phyloP scores from a whole-genome alignment of 1,140 invertebrate genomes.

The Kradibia gibbosae region DNA sequence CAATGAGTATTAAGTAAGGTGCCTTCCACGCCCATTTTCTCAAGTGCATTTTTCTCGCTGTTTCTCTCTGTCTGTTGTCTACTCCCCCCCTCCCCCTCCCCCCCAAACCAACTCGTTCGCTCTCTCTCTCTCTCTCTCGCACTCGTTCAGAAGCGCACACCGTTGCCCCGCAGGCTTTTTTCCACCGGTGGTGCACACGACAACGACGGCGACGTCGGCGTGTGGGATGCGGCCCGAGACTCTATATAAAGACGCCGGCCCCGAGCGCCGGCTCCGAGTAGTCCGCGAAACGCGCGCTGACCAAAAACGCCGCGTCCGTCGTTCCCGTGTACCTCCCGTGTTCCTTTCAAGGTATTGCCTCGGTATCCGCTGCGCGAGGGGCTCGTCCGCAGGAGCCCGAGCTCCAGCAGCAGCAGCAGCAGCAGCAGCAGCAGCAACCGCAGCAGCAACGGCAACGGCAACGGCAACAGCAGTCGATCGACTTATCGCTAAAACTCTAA shows the following conservation, averaged over 20 bases:
- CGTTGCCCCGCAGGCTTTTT: slow-evolving; percentile 31
- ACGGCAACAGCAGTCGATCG: neutral
- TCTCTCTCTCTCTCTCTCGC: slow-evolving; percentile 22
- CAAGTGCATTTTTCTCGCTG: neutral
- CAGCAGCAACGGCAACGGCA: neutral
- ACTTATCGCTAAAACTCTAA: neutral
- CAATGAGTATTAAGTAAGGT: neutral
- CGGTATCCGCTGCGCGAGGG: neutral
- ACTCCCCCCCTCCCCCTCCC: neutral
- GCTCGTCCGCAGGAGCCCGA: neutral
- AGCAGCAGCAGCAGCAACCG: neutral
- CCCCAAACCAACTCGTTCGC: neutral
- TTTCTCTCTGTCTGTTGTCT: too few relatives aligned
- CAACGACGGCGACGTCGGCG: slow-evolving; percentile 23
- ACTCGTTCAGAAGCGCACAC: too few relatives aligned
- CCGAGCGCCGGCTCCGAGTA: slow-evolving; percentile 54
- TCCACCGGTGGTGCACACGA: slow-evolving; percentile 37
- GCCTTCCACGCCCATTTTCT: slow-evolving; percentile 17
- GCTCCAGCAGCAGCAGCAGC: too few relatives aligned
- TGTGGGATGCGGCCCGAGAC: slow-evolving; percentile 41
- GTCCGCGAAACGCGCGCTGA: slow-evolving; percentile 59
- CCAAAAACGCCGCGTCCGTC: slow-evolving; percentile 33
- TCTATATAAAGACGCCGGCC: slow-evolving; percentile 69
- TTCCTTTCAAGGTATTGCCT: neutral
- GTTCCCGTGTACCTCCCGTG: neutral